Evolutionary conservation across 2,113 vertebrate genomes (phyloP), one percentile per base, ranked within the genome.

Genomic region (Hymenochirus boettgeri): DNA sequence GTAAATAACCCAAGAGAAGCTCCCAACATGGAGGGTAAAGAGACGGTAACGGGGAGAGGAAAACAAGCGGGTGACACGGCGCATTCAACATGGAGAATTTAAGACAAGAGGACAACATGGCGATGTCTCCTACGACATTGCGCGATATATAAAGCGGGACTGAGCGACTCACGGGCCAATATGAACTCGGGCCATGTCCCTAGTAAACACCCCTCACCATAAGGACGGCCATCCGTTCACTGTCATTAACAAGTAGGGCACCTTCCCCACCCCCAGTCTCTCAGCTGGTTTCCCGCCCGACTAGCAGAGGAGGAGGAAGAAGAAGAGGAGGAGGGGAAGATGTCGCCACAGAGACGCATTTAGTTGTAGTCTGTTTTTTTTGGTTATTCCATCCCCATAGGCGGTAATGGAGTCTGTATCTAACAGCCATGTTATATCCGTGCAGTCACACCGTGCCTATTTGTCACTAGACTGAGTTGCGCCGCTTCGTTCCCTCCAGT

Each of bases 41-140:
- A 58, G 64, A 55, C 39, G 55, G 64, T 46, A 45, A 57, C 64
- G 50, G 64, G 54, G 21, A 50, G 46, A 51, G 45, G 22, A 9
- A 35, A 13, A 12, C 33, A 9, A 35, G 1, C 53, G 21, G 22
- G 33, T n/a, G 47, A 23, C 18, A n/a, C 39, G 53, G 26, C 53
- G 13, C 7, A 47, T 21, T 24, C 62, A 65, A 57, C 54, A 66
- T 66, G 63, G 54, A 66, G 54, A 37, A 29, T 21, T 33, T 8
- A 29, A 50, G 64, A 51, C 54, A 21, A 17, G 39, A 65, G 45
- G 64, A 67, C 64, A 67, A 67, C 55, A 67, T 67, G 64, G 64
- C 64, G 64, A 58, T 27, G 39, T 58, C 64, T 58, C 55, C 64
- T 58, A 55, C 11, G 55, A 48, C 62, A 50, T 35, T 46, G 61